Evolutionary conservation across 2,797 vertebrate species (phyloP), one percentile per base, ranked within the genome.

Genomic region (Cichlasoma orientale): DNA sequence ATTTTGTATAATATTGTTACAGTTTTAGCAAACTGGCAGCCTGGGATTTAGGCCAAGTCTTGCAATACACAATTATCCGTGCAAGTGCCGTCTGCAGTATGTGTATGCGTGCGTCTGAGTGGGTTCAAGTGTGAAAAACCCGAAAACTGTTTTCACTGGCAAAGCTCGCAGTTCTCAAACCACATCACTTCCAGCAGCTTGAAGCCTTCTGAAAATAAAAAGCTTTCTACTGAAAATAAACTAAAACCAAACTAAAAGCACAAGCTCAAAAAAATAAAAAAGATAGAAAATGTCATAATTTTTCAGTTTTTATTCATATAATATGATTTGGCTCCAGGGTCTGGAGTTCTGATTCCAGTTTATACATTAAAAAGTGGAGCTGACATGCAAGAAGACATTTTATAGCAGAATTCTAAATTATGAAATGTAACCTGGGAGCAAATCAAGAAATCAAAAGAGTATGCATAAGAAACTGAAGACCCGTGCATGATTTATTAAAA

Each of bases 61-160:
- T 57, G 63, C 36, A 85, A 79, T 61, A 70, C 38, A 68, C 54
- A 77, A 56, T 72, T 82, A 75, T 41, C 44, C 41, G 14, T 54
- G 53, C 47, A 55, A 75, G 55, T 31, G 61, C n/a, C 59, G n/a
- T 69, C 50, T 70, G 53, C 59, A 56, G 72, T 53, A 29, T 77
- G 75, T 72, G 74, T 71, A 75, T 77, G 55, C 7, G 10, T 80
- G 69, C 54, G 79, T 76, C 57, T 88, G 77, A 78, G 87, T 87
- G 82, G 81, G 85, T 61, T 74, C 31, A 78, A 72, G 80, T 82
- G 77, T 3, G 59, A 86, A 90, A 87, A 76, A 68, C 13, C 11
- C 50, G 33, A 77, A 75, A 85, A 86, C 41, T 36, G 76, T 75
- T 88, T 86, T 83, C 58, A 9, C 27, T 87, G 84, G 81, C 87